Conservation (phyloP, 2,888 invertebrate genomes). For the Herminia tarsipennalis region DNA sequence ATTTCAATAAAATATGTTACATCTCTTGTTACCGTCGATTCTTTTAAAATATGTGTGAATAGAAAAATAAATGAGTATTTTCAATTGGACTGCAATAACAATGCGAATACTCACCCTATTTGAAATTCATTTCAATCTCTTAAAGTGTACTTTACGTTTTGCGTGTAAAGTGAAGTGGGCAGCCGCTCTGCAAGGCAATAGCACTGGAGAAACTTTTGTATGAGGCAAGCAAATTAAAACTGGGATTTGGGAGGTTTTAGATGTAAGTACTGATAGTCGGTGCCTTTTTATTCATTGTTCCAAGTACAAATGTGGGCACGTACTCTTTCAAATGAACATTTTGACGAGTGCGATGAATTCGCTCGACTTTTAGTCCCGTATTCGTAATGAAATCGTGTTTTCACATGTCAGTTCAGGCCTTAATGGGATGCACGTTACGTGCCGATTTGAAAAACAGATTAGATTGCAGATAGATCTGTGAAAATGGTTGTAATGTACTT, state of each 20-base stretch:
- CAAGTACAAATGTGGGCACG: constrained; percentile 32
- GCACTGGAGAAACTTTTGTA: constrained; percentile 29
- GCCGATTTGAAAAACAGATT: constrained; percentile 24
- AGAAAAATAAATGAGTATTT: too few species aligned
- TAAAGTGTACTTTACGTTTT: constrained; percentile 32
- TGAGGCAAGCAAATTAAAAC: constrained; percentile 41
- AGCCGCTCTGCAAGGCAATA: constrained; percentile 24
- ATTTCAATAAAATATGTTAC: too few species aligned
- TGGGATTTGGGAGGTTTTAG: constrained; percentile 38
- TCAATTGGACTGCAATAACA: too few species aligned
- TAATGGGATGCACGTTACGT: constrained; percentile 21
- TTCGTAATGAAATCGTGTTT: constrained; percentile 42
- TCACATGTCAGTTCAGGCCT: constrained; percentile 25
- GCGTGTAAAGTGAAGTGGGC: constrained; percentile 23
- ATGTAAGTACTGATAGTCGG: constrained; percentile 33
- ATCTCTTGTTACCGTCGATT: too few species aligned
- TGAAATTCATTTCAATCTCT: constrained; percentile 36
- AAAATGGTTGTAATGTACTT: constrained; percentile 3
- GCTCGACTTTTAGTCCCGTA: constrained; percentile 34
- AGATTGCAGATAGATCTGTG: constrained; percentile 7
- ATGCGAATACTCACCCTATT: constrained; percentile 19
- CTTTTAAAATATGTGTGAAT: too few species aligned
- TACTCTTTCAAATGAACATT: constrained; percentile 31
- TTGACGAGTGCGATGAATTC: constrained; percentile 37
- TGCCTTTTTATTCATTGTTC: constrained; percentile 35